Conservation (phyloP, 1,140 invertebrate genomes). For the Heterodera carotae region DNA sequence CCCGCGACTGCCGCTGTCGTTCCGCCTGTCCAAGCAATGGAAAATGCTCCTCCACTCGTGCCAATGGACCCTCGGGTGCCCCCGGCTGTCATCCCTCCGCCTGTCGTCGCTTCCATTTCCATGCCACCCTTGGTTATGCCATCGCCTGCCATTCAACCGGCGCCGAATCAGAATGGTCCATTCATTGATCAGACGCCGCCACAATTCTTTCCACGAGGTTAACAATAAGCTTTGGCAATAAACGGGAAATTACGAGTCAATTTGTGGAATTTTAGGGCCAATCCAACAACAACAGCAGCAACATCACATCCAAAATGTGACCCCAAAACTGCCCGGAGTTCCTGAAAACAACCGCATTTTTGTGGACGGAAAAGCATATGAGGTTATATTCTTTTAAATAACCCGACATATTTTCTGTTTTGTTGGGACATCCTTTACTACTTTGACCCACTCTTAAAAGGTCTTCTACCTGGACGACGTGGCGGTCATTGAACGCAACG, state of each 20-base stretch:
- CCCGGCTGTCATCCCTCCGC: slow-evolving; percentile 20
- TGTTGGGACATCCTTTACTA: too few relatives aligned
- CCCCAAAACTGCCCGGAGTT: slow-evolving; percentile 53
- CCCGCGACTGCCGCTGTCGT: too few relatives aligned
- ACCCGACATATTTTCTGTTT: neutral
- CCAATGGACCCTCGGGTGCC: neutral
- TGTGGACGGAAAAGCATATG: slow-evolving; percentile 64
- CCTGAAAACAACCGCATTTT: slow-evolving; percentile 63
- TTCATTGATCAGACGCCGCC: neutral
- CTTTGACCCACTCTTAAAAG: slow-evolving; percentile 45
- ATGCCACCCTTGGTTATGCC: neutral
- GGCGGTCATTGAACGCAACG: slow-evolving; percentile 62
- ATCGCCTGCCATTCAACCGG: slow-evolving; percentile 3
- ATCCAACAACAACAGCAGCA: neutral
- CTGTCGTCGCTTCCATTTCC: neutral
- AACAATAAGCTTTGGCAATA: neutral
- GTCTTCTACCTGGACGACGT: slow-evolving; percentile 58
- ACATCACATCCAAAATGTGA: slow-evolving; percentile 52
- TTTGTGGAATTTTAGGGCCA: neutral
- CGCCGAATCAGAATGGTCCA: neutral
- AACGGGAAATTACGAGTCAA: too few relatives aligned
- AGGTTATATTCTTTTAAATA: slow-evolving; percentile 43
- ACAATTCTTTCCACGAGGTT: neutral
- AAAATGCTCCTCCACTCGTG: slow-evolving; percentile 5
- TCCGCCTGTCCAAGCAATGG: slow-evolving; percentile 9